A percentile compares a stretch with the other conserved stretches of the same genome.
phyloP scores from a whole-genome alignment of 2,888 invertebrate genomes.

The Chalcosyrphus nemorum region DNA sequence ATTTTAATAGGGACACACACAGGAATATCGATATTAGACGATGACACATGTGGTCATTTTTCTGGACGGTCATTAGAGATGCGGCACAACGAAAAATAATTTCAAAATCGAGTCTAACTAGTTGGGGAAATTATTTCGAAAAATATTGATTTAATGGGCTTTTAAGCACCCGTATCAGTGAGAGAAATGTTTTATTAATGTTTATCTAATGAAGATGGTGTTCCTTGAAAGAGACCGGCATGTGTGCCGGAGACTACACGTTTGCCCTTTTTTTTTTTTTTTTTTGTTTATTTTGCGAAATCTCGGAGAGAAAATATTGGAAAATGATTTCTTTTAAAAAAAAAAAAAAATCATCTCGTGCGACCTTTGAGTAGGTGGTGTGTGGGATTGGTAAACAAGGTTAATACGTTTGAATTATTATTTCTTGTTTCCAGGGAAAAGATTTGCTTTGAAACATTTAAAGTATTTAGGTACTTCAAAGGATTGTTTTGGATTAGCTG shows the following conservation, averaged over 20 bases:
- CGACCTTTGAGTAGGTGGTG: not conserved
- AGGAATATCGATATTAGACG: not conserved
- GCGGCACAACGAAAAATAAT: not conserved
- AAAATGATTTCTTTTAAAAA: not conserved
- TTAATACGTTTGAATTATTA: not conserved
- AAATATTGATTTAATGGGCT: constrained; percentile 46
- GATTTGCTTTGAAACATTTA: not conserved
- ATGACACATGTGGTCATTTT: constrained; percentile 25
- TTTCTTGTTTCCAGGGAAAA: not conserved
- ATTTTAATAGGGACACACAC: constrained; percentile 13
- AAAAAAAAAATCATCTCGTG: constrained; percentile 5
- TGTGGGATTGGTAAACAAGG: not conserved
- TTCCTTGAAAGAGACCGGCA: not conserved
- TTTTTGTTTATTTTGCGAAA: too few relatives aligned
- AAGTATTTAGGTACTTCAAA: not conserved
- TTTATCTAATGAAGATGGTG: constrained; percentile 4
- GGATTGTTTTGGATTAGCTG: too few relatives aligned
- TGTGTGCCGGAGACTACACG: not conserved
- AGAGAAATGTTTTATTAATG: not conserved
- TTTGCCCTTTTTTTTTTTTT: not conserved
- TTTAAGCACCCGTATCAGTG: not conserved
- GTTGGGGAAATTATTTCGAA: not conserved
- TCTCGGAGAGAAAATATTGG: not conserved
- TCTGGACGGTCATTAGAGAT: constrained; percentile 16
- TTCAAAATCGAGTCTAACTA: not conserved